These are phyloP conservation scores for Manis javanica DNA, from an alignment of 2,797 vertebrate species.

Conservation along the genomic window DNA sequence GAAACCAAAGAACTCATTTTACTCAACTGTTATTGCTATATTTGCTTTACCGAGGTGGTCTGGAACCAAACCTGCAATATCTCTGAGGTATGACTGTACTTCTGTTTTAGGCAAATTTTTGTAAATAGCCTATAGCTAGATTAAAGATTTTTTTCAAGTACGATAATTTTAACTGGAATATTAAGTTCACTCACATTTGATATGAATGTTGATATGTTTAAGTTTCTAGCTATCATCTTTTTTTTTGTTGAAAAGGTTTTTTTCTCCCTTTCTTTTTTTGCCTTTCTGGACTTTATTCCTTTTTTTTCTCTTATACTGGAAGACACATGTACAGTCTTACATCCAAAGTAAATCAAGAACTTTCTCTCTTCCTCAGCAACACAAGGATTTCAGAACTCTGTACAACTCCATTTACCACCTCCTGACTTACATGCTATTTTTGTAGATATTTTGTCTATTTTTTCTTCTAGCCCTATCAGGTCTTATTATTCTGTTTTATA, in stretches of 20 bases:
- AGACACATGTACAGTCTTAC: neutral
- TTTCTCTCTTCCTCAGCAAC: neutral
- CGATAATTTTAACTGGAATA: neutral
- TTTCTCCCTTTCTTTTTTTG: neutral
- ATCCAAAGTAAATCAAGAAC: neutral
- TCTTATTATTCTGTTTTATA: neutral
- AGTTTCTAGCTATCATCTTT: neutral
- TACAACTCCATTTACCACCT: neutral
- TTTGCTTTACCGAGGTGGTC: no score
- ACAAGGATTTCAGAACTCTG: neutral
- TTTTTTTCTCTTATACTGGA: neutral
- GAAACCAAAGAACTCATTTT: no score
- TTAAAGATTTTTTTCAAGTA: neutral
- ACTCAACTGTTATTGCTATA: no score
- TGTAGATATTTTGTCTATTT: neutral
- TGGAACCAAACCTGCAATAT: no score
- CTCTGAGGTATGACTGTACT: neutral
- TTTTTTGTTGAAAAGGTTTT: no score
- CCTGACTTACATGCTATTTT: neutral
- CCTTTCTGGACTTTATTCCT: neutral
- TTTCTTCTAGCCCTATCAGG: neutral
- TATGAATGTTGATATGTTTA: constrained; percentile 14
- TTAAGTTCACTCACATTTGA: neutral
- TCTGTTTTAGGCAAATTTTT: neutral
- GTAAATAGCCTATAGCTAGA: neutral